Evolutionary conservation across 1,140 invertebrate genomes (phyloP), one percentile per base, ranked within the genome.

Genomic region (Palaemon carinicauda): DNA sequence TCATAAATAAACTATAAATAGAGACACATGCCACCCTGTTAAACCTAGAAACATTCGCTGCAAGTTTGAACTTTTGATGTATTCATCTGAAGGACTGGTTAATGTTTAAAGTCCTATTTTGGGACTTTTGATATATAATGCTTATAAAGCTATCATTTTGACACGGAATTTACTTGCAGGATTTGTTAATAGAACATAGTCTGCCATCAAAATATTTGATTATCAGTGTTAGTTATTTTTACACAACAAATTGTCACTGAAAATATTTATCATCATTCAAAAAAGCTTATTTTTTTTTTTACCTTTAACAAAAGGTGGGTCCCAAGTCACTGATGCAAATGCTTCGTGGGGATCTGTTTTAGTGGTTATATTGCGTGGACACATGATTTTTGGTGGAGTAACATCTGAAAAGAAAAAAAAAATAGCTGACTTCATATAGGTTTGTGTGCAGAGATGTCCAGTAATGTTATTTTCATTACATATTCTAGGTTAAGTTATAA

Each of bases 241-340:
- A 9, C 41, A 7, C 7, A 41, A 41, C 3, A 41, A 9, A 9
- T 41, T 41, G 41, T 41, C 12, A 1, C 41, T 41, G 41, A 0
- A 41, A 41, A 41, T 17, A 10, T 74, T 31, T 31, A 74, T 65
- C 33, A n/a, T 17, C 21, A 2, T 7, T 17, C 15, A 7, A 27
- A 29, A 31, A n/a, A 51, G 31, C 21, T 24, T 31, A 50, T 3
- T 52, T 53, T 19, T 31, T 77, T 3, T 41, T 52, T 91, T 91
- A 90, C 92, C 92, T 31, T 90, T 89, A 19, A 91, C 91, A 5
- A 90, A 89, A 0, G 94, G 93, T 29, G 90, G 89, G 15, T 91
- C 89, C 93, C 93, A 94, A 15, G 79, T 90, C 31, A 93, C 93
- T 4, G 91, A 90, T 0, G 94, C 94, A 90, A 92, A 94, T 78